These are phyloP conservation scores for Spatula versicolor DNA, from an alignment of 2,797 vertebrate genomes.

Conservation along the genomic window DNA sequence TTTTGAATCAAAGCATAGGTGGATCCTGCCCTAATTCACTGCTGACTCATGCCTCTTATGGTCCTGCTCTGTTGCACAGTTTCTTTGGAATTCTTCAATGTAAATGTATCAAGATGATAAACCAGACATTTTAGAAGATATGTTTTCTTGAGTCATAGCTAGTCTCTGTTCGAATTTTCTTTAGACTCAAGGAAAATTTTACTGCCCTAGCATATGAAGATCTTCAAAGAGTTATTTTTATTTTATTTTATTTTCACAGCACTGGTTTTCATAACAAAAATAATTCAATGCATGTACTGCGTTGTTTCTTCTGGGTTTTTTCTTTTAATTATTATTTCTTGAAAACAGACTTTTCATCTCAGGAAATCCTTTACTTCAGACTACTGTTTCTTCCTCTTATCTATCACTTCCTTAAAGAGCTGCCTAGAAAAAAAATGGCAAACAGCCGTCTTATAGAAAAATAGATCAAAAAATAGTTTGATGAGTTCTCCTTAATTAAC, in stretches of 20 bases:
- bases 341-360: not conserved
- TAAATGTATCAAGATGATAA: slow-evolving; percentile 16
- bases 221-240: not conserved
- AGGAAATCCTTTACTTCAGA: not conserved
- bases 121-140: not conserved
- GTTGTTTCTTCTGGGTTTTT: not conserved
- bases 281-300: fast-evolving
- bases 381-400: not conserved
- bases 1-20: slow-evolving; percentile 1
- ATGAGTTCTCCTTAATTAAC: not conserved
- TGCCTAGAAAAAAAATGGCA: not conserved
- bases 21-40: not conserved
- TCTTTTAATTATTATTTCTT: not conserved
- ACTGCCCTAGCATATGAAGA: not conserved
- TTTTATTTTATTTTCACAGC: not conserved
- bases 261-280: not conserved
- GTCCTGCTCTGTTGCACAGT: not conserved
- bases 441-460: not conserved
- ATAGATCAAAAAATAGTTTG: not conserved
- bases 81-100: not conserved
- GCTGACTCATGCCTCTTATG: slow-evolving; percentile 31
- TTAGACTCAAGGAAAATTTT: not conserved
- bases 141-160: slow-evolving; percentile 34
- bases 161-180: not conserved
- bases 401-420: not conserved